These are phyloP conservation scores for Epizoanthus fatuus DNA, from an alignment of 92 coral and sea anemone species.

Conservation along the genomic window DNA sequence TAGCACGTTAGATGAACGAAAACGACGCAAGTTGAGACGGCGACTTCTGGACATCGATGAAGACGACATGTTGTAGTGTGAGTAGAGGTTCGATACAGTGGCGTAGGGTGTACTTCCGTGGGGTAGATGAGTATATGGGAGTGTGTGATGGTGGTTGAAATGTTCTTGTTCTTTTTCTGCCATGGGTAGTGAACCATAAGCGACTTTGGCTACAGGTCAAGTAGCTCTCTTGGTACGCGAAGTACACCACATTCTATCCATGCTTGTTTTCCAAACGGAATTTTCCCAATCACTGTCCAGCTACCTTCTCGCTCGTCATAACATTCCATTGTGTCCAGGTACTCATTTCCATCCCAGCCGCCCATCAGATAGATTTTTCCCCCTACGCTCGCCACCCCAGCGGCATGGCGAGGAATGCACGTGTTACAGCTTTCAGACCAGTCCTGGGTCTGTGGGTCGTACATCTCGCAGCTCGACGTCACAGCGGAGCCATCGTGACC, in stretches of 20 bases:
- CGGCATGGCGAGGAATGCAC: slow-evolving; percentile 77
- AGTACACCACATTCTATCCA: slow-evolving; percentile 75
- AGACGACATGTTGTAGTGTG: slow-evolving; percentile 25
- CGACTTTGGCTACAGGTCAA: neutral
- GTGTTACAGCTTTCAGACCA: slow-evolving; percentile 78
- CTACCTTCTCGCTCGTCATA: slow-evolving; percentile 65
- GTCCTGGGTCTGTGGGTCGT: slow-evolving; percentile 55
- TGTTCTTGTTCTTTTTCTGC: neutral
- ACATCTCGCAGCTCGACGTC: slow-evolving; percentile 83
- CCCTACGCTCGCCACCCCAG: slow-evolving; percentile 70
- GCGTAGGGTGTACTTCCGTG: no score
- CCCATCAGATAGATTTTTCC: slow-evolving; percentile 75
- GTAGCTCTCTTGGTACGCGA: slow-evolving; percentile 49
- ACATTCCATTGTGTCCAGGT: slow-evolving; percentile 71
- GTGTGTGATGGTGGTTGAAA: neutral
- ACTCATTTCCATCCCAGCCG: slow-evolving; percentile 65
- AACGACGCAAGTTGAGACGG: slow-evolving; percentile 71
- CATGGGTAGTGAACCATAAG: neutral
- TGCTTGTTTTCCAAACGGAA: slow-evolving; percentile 69
- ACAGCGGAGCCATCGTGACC: slow-evolving; percentile 67
- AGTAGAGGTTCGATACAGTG: no score
- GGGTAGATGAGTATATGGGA: no score
- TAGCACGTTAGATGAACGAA: slow-evolving; percentile 57
- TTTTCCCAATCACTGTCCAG: slow-evolving; percentile 51
- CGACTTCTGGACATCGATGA: slow-evolving; percentile 63